A percentile compares a stretch with the other conserved stretches of the same genome.
Conservation (phyloP, 2,797 vertebrate genomes). For the Rousettus madagascariensis region DNA sequence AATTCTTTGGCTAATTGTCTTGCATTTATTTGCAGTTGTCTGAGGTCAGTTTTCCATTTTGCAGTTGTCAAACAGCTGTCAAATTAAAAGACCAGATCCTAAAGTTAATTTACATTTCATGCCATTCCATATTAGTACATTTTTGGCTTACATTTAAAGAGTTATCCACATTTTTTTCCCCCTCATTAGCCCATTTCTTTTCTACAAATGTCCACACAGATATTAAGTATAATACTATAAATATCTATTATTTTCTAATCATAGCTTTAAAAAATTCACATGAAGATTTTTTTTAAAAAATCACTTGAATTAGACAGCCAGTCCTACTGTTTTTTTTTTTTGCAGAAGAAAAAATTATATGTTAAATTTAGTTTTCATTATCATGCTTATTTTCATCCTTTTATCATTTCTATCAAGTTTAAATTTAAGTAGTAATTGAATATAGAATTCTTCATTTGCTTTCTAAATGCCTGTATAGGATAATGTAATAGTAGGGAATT, state of each 20-base stretch:
- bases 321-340: neutral
- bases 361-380: conserved; percentile 47
- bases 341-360: conserved; percentile 18
- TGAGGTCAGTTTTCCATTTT: conserved; percentile 86
- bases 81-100: conserved; percentile 84
- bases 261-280: neutral
- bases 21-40: conserved; percentile 85
- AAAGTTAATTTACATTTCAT: conserved; percentile 85
- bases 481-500: conserved; percentile 54
- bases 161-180: conserved; percentile 76
- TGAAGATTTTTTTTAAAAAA: neutral
- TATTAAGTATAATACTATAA: neutral
- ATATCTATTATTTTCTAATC: conserved; percentile 25
- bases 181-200: conserved; percentile 43
- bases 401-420: conserved; percentile 56
- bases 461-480: conserved; percentile 71
- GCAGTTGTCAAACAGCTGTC: conserved; percentile 87
- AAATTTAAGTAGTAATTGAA: conserved; percentile 70
- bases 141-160: conserved; percentile 82
- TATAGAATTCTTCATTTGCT: neutral
- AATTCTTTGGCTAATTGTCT: conserved; percentile 85
- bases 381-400: conserved; percentile 32
- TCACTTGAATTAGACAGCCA: neutral
- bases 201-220: neutral
- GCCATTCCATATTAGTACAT: conserved; percentile 78